A percentile compares a stretch with the other conserved stretches of the same genome.
Evolutionary conservation across 64 coral and sea anemone genomes (phyloP).

Genomic region (Montipora foliosa): DNA sequence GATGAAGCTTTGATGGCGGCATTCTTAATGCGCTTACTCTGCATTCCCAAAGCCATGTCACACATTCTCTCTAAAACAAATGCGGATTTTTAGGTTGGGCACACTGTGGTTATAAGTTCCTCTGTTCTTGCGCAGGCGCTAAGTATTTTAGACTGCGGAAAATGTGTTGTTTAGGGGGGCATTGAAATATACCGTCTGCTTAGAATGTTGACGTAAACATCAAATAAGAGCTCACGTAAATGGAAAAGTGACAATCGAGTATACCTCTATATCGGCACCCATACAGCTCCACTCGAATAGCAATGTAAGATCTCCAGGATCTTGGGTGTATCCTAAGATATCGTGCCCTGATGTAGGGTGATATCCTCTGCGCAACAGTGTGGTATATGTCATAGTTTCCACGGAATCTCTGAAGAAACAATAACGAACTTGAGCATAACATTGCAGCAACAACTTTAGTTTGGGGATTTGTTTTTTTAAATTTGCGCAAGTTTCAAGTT

Average conservation of each 20-base stretch:
- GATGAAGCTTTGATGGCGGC: conserved; percentile 55
- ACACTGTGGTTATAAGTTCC: no score
- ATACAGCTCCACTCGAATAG: conserved; percentile 73
- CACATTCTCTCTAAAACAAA: conserved; percentile 22
- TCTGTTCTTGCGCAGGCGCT: no score
- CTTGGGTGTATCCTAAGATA: conserved; percentile 54
- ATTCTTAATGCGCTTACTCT: conserved; percentile 55
- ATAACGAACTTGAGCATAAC: no score
- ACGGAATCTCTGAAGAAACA: conserved; percentile 41
- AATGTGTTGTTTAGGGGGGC: no score
- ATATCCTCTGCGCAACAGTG: conserved; percentile 51
- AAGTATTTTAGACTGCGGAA: no score
- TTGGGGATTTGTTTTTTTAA: no score
- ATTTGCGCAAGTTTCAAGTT: no score
- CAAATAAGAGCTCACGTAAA: no score
- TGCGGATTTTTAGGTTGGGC: no score
- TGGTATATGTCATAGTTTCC: conserved; percentile 66
- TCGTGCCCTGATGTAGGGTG: conserved; percentile 35
- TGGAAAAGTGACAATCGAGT: not conserved
- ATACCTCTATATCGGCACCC: conserved; percentile 61
- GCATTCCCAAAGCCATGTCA: conserved; percentile 50
- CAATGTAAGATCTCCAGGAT: conserved; percentile 55
- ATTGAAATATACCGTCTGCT: no score
- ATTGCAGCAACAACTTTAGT: no score
- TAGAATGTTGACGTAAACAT: no score